These are phyloP conservation scores for Triplophysa siluroides DNA, from an alignment of 2,113 vertebrate species.

Conservation along the genomic window DNA sequence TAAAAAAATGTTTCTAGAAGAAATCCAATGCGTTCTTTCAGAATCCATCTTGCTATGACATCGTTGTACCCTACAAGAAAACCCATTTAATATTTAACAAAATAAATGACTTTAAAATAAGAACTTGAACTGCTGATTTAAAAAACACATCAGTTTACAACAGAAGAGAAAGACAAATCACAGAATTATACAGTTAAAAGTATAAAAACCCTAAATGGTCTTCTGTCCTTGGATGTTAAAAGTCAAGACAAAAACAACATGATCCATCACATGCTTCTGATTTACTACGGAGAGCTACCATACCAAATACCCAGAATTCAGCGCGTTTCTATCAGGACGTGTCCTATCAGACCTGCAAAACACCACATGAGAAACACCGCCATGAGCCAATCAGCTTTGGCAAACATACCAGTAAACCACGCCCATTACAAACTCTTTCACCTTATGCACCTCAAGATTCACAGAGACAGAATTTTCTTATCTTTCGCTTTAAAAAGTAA, in stretches of 20 bases:
- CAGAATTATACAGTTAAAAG: slow-evolving; percentile 7
- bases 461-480: background rate
- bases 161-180: background rate
- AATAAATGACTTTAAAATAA: slow-evolving; percentile 9
- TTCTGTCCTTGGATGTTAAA: slow-evolving; percentile 21
- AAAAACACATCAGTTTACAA: background rate
- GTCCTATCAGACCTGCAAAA: background rate
- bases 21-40: too few species aligned
- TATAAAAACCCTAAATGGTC: slow-evolving; percentile 3
- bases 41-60: background rate
- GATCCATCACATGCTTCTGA: slow-evolving; percentile 20
- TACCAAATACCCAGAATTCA: background rate
- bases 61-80: background rate
- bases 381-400: background rate
- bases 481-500: background rate
- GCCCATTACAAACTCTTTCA: background rate
- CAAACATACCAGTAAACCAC: slow-evolving; percentile 5
- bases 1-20: background rate
- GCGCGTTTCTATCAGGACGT: background rate
- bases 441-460: background rate
- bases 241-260: slow-evolving; percentile 24
- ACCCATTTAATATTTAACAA: background rate
- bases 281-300: background rate
- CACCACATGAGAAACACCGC: background rate
- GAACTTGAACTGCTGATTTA: background rate